Evolutionary conservation across 2,113 vertebrate species (phyloP).

Genomic region (Myotis davidii): DNA sequence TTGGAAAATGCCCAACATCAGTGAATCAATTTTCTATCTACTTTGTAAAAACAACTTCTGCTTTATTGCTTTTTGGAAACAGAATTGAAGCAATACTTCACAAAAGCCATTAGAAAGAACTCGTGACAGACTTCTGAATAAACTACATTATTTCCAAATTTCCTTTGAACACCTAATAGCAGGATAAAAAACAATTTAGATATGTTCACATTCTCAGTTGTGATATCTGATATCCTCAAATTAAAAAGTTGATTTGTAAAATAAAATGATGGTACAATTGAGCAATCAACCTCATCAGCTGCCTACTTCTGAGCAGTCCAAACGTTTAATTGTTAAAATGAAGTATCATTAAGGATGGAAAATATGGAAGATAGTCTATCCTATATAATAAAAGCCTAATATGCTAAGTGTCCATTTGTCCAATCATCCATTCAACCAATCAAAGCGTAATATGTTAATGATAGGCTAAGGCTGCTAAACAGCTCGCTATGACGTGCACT

Average conservation of each 20-base stretch:
- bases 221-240: conserved; percentile 43
- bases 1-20: conserved; percentile 80
- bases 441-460: too few species aligned
- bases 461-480: too few species aligned
- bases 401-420: too few species aligned
- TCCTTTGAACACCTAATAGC: conserved; percentile 60
- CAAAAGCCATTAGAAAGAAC: conserved; percentile 77
- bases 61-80: conserved; percentile 81
- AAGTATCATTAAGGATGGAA: conserved; percentile 45
- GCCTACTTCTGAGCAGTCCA: conserved; percentile 21
- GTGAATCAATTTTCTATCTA: conserved; percentile 81
- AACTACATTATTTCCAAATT: conserved; percentile 63
- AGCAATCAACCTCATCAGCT: conserved; percentile 47
- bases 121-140: conserved; percentile 61
- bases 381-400: too few species aligned
- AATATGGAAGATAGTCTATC: neutral
- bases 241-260: conserved; percentile 75
- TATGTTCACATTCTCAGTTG: conserved; percentile 40
- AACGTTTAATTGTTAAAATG: conserved; percentile 59
- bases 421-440: too few species aligned
- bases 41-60: conserved; percentile 81
- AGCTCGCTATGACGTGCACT: too few species aligned
- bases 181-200: neutral
- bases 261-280: conserved; percentile 42
- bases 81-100: conserved; percentile 75